Base-by-base conservation (phyloP, 1,140 invertebrate genomes). In the Lasioglossum baleicum region DNA sequence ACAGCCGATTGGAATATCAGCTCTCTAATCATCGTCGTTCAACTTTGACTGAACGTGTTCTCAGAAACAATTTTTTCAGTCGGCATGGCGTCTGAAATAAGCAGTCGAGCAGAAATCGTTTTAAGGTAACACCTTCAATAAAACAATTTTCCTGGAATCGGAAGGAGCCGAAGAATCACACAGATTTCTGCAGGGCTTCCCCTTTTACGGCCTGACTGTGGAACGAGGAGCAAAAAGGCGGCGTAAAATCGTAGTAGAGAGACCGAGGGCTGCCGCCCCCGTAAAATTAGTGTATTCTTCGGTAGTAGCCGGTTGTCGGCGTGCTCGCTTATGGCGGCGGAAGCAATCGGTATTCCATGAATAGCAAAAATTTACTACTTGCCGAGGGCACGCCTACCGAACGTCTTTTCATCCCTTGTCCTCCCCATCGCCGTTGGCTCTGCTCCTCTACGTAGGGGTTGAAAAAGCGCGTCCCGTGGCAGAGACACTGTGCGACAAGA, bases 311-410 rank as follows among this genome's bases (percentile, higher is more conserved):
- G 84, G 82, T 77, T 86, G 86, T 84, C 80, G 83, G 73, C 58
- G 75, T 26, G 35, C 35, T 75, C 68, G 81, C 51, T 81, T 79
- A 83, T 74, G 83, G 80, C 83, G 78, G 83, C 86, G 85, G 86
- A 88, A 90, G 90, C 90, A 91, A 92, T 91, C 86, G 89, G 85
- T 90, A 89, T 92, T 91, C 85, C 89, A 91, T 92, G 91, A 92
- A 92, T 92, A 92, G 88, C 84, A 90, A 91, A 92, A 90, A 88
- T 90, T 88, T 86, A 82, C 84, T 84, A 77, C 80, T 79, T 58
- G 78, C 71, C 75, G 69, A 60, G 80, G 71, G 80, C 71, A 64
- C 80, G 60, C 73, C 75, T 76, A 72, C 77, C 26, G 77, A 58
- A n/a, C 63, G 56, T 22, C 40, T 26, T 63, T 42, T 56, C 40